phyloP scores from a whole-genome alignment of 2,797 vertebrate species.

The Sebastes baramenuke region DNA sequence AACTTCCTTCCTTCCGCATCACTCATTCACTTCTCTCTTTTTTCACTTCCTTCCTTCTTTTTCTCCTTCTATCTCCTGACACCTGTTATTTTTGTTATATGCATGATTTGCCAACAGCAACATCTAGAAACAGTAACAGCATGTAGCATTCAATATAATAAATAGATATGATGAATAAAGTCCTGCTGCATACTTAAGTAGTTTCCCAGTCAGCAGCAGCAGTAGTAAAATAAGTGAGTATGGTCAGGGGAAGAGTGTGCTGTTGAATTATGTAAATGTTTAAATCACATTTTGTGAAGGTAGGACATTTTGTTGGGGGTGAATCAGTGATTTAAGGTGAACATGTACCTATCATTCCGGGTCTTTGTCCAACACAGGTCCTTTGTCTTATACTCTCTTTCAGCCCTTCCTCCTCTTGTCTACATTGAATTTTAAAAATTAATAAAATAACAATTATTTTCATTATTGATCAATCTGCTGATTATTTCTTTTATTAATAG shows the following conservation, averaged over 20 bases:
- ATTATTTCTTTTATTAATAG: not conserved
- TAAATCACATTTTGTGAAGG: not conserved
- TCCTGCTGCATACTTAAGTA: not conserved
- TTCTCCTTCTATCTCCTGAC: conserved; percentile 6
- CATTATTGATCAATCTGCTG: not conserved
- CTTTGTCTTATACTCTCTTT: not conserved
- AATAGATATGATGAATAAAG: not conserved
- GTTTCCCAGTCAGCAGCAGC: not conserved
- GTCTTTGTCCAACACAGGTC: not conserved
- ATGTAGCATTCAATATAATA: not conserved
- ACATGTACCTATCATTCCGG: not conserved
- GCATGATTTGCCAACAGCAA: not conserved
- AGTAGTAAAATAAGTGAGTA: not conserved
- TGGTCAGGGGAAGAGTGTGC: not conserved
- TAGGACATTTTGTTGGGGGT: not conserved
- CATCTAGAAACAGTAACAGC: not conserved
- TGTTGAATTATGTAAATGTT: conserved; percentile 15
- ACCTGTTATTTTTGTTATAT: conserved; percentile 13
- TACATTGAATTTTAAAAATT: not conserved
- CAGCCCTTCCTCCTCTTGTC: not conserved
- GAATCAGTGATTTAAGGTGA: conserved; percentile 5
- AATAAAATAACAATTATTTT: not conserved
- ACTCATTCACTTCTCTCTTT: conserved; percentile 48
- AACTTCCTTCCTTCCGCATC: conserved; percentile 63
- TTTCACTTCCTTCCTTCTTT: conserved; percentile 43